phyloP scores from a whole-genome alignment of 2,888 invertebrate species.

The Melanostoma scalare region DNA sequence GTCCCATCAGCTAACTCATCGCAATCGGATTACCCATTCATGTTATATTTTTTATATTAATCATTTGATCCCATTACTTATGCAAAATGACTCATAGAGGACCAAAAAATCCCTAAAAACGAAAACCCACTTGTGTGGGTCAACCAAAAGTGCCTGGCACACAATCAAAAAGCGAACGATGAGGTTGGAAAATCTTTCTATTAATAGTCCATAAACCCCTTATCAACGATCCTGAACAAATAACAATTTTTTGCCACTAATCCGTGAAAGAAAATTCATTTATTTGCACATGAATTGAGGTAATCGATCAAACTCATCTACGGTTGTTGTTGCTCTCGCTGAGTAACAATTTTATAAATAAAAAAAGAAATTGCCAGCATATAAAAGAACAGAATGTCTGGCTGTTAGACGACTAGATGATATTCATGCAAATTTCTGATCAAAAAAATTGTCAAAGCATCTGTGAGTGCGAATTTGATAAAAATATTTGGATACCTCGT shows the following conservation, averaged over 20 bases:
- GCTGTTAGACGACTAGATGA: constrained; percentile 52
- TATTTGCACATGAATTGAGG: constrained; percentile 56
- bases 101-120: constrained; percentile 19
- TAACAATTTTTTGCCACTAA: constrained; percentile 3
- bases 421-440: constrained; percentile 23
- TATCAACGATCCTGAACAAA: constrained; percentile 35
- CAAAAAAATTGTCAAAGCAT: constrained; percentile 27
- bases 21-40: constrained; percentile 54
- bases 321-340: constrained; percentile 47
- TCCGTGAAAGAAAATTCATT: neutral
- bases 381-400: constrained; percentile 52
- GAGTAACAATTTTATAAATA: constrained; percentile 61
- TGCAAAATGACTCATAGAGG: constrained; percentile 65
- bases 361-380: constrained; percentile 11
- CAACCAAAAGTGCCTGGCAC: neutral
- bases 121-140: constrained; percentile 1
- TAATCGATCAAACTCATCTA: constrained; percentile 59
- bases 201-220: constrained; percentile 39
- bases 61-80: constrained; percentile 71
- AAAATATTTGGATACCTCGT: constrained; percentile 65
- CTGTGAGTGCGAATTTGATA: constrained; percentile 50
- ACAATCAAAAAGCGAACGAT: constrained; percentile 29
- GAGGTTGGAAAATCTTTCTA: constrained; percentile 23
- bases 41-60: constrained; percentile 42
- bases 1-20: constrained; percentile 19